phyloP scores from a whole-genome alignment of 92 coral and sea anemone species.

The Blastomussa wellsi region DNA sequence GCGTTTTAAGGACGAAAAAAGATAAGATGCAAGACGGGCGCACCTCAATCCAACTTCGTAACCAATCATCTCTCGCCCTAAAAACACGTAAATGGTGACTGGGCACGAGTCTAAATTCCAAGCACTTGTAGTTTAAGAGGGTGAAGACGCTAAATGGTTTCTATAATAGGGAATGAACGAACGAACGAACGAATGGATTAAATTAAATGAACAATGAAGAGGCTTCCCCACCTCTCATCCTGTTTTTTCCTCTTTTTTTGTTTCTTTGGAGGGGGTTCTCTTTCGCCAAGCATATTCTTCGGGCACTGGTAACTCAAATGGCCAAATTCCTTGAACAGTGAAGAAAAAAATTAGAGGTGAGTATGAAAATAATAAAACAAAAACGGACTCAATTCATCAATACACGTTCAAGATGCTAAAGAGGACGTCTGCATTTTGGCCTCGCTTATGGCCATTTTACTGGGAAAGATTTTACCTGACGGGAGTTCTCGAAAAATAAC shows the following conservation, averaged over 20 bases:
- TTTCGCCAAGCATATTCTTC: constrained; percentile 90
- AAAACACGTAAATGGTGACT: too few species aligned
- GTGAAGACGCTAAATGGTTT: neutral
- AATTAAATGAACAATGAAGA: neutral
- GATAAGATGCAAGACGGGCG: too few species aligned
- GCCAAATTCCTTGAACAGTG: constrained; percentile 67
- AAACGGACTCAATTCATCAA: neutral
- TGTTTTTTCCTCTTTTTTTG: constrained; percentile 73
- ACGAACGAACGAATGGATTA: too few species aligned
- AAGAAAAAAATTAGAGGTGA: neutral
- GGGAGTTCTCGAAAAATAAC: too few species aligned
- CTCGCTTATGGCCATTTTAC: too few species aligned
- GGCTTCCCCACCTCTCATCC: constrained; percentile 27
- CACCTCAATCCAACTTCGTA: too few species aligned
- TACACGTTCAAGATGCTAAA: too few species aligned
- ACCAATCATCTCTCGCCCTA: too few species aligned
- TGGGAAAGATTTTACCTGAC: too few species aligned
- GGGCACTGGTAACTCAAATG: constrained; percentile 97
- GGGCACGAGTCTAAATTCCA: too few species aligned
- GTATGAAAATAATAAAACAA: neutral
- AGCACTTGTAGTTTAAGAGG: neutral
- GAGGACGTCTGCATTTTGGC: too few species aligned
- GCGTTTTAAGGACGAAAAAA: too few species aligned
- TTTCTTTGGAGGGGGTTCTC: constrained; percentile 97
- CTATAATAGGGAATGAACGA: neutral